phyloP scores from a whole-genome alignment of 2,113 vertebrate genomes.

The Picathartes gymnocephalus region DNA sequence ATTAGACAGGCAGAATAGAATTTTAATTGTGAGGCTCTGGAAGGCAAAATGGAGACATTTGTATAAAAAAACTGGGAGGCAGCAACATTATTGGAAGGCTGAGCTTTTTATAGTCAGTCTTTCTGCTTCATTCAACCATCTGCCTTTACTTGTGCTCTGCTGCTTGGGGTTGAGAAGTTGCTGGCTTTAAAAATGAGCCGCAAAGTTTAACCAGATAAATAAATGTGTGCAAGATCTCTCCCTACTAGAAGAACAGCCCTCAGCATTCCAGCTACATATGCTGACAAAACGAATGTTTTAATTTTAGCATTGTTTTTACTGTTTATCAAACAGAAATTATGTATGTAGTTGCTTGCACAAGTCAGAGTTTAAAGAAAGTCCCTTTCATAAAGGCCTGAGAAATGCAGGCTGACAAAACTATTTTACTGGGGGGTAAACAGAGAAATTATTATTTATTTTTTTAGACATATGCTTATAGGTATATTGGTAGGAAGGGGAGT shows the following conservation, averaged over 20 bases:
- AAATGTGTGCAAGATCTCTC: constrained; percentile 37
- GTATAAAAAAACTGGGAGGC: constrained; percentile 33
- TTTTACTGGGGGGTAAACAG: neutral
- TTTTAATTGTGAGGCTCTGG: constrained; percentile 63
- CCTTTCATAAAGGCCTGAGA: neutral
- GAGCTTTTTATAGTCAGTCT: constrained; percentile 57
- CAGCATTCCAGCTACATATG: constrained; percentile 27
- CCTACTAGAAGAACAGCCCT: neutral
- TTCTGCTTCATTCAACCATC: constrained; percentile 42
- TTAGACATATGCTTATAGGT: neutral
- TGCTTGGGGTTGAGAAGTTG: constrained; percentile 54
- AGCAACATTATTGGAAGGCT: constrained; percentile 32
- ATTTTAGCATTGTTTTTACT: constrained; percentile 52
- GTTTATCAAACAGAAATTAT: constrained; percentile 44
- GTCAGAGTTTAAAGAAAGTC: constrained; percentile 6
- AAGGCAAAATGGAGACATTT: constrained; percentile 53
- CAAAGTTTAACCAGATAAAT: constrained; percentile 62
- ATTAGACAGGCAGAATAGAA: constrained; percentile 66
- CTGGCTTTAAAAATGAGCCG: constrained; percentile 39
- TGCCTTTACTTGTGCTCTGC: constrained; percentile 56
- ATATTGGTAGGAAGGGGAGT: neutral
- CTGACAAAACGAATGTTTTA: constrained; percentile 44
- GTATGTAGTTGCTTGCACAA: neutral
- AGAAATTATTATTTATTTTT: neutral
- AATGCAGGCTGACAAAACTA: neutral